A percentile compares a stretch with the other conserved stretches of the same genome.
These are phyloP conservation scores for Caenorhabditis zanzibari DNA, from an alignment of 2,888 invertebrate genomes.

Conservation along the genomic window DNA sequence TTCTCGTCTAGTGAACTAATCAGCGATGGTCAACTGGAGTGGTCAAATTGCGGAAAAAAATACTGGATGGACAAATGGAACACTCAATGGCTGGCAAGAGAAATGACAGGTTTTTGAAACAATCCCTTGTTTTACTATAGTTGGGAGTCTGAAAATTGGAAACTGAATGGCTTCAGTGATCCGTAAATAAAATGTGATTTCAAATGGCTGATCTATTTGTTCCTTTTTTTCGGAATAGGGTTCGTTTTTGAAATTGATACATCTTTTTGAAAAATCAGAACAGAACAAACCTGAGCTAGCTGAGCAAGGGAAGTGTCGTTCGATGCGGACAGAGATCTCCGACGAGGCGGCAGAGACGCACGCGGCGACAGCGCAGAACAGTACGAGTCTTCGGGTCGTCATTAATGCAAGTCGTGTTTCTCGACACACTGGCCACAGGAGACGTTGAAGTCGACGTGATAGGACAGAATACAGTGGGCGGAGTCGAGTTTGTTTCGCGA, in stretches of 20 bases:
- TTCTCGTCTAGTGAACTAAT: slow-evolving; percentile 14
- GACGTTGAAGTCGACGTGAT: slow-evolving; percentile 57
- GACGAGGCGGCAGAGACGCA: slow-evolving; percentile 60
- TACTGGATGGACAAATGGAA: neutral
- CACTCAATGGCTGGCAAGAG: neutral
- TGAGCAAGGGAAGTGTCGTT: slow-evolving; percentile 83
- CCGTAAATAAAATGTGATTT: too few species aligned
- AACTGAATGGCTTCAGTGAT: too few species aligned
- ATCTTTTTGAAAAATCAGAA: neutral
- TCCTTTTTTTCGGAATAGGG: too few species aligned
- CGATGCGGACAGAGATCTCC: slow-evolving; percentile 81
- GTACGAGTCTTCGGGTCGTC: slow-evolving; percentile 63
- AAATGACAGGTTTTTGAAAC: neutral
- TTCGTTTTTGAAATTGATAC: neutral
- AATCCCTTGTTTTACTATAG: too few species aligned
- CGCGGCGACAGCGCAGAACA: slow-evolving; percentile 56
- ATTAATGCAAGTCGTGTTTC: slow-evolving; percentile 66
- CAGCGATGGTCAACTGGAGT: slow-evolving; percentile 9
- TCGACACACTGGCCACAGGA: slow-evolving; percentile 66
- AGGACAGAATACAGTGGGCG: slow-evolving; percentile 60
- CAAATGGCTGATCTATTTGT: too few species aligned
- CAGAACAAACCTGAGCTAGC: slow-evolving; percentile 77
- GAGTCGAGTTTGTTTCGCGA: slow-evolving; percentile 61
- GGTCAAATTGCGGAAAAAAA: slow-evolving; percentile 34
- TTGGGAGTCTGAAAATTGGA: too few species aligned